phyloP scores from a whole-genome alignment of 2,888 invertebrate species.

The Anorthoa munda region DNA sequence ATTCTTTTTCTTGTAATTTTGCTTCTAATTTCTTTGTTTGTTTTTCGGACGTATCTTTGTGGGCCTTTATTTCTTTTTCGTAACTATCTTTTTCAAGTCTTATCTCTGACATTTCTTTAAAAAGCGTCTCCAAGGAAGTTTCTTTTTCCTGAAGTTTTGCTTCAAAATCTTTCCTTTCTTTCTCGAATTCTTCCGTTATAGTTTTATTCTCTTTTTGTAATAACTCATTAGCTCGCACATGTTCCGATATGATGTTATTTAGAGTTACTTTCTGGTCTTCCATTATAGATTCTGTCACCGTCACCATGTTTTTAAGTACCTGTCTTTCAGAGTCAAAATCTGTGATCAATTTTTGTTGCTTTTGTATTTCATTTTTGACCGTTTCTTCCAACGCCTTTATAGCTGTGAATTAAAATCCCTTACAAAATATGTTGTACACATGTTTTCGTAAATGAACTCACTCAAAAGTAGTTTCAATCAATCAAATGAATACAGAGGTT shows the following conservation, averaged over 20 bases:
- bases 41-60: conserved; percentile 53
- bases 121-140: conserved; percentile 63
- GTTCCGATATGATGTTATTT: conserved; percentile 73
- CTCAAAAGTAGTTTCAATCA: conserved; percentile 1
- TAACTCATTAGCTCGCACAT: conserved; percentile 70
- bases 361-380: conserved; percentile 74
- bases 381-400: conserved; percentile 77
- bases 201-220: conserved; percentile 70
- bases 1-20: conserved; percentile 34
- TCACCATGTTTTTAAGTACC: conserved; percentile 81
- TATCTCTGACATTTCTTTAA: conserved; percentile 63
- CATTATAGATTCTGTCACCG: conserved; percentile 83
- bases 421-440: not conserved
- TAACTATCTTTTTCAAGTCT: conserved; percentile 61
- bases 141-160: conserved; percentile 69
- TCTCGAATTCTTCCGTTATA: conserved; percentile 62
- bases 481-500: not conserved
- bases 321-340: conserved; percentile 82
- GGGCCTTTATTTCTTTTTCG: conserved; percentile 57
- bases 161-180: conserved; percentile 62
- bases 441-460: not conserved
- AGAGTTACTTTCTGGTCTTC: conserved; percentile 79
- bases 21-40: conserved; percentile 32
- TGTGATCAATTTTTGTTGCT: conserved; percentile 75
- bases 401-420: conserved; percentile 65